Conservation (phyloP, 2,113 vertebrate species). For the Scophthalmus maximus region DNA sequence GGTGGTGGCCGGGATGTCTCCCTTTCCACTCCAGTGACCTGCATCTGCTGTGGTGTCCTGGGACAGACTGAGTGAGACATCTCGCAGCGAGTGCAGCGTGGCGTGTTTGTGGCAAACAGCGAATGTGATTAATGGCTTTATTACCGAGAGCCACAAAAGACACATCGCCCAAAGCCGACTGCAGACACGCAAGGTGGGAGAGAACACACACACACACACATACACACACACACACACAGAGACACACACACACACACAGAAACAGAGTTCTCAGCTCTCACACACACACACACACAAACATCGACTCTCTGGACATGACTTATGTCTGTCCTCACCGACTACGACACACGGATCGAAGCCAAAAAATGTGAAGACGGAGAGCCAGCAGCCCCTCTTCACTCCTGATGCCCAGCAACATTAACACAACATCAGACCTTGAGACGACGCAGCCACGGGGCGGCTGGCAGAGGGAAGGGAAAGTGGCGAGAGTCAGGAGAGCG, state of each 20-base stretch:
- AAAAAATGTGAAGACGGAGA: constrained; percentile 14
- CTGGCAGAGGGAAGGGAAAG: constrained; percentile 13
- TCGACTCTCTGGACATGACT: not conserved
- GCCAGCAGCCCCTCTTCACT: not conserved
- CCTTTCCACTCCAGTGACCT: constrained; percentile 37
- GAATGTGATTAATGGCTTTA: constrained; percentile 73
- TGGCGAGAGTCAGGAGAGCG: not conserved
- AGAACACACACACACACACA: not conserved
- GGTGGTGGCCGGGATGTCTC: constrained; percentile 23
- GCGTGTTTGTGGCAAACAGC: constrained; percentile 54
- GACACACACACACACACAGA: not conserved
- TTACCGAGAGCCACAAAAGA: constrained; percentile 55
- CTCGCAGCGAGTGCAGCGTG: constrained; percentile 27
- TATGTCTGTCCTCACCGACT: constrained; percentile 12
- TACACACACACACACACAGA: not conserved
- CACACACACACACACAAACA: not conserved
- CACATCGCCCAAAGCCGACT: constrained; percentile 42
- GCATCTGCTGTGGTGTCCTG: constrained; percentile 35
- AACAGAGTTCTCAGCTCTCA: not conserved
- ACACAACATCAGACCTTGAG: constrained; percentile 24
- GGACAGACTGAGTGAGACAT: constrained; percentile 56
- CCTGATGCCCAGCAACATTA: constrained; percentile 4
- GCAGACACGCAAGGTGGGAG: not conserved
- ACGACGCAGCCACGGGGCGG: not conserved
- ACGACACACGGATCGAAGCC: constrained; percentile 16